Percentiles rank a stretch among this genome's conserved stretches.
These are phyloP conservation scores for Bucorvus abyssinicus DNA, from an alignment of 2,797 vertebrate species.

Conservation along the genomic window DNA sequence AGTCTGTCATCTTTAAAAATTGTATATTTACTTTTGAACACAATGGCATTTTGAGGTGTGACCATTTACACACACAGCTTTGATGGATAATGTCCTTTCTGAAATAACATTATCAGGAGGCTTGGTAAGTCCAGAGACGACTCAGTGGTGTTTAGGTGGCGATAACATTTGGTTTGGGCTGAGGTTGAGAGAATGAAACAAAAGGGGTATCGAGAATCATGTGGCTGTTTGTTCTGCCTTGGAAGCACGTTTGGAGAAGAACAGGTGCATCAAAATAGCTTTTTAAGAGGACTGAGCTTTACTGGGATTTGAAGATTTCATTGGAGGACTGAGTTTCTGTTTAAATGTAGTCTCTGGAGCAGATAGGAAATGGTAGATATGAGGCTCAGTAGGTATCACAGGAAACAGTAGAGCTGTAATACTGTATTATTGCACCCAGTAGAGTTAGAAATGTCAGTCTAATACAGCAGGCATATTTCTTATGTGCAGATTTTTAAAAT, in stretches of 20 bases:
- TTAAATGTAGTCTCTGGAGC: background rate
- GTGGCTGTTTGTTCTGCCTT: background rate
- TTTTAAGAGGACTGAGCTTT: background rate
- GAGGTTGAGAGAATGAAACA: background rate
- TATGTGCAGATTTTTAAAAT: background rate
- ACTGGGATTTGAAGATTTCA: background rate
- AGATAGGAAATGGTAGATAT: background rate
- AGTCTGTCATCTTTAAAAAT: background rate
- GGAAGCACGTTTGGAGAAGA: background rate
- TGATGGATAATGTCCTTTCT: background rate
- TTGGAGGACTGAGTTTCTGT: background rate
- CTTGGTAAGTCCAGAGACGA: background rate
- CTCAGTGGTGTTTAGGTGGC: background rate
- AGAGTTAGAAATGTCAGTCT: slow-evolving; percentile 1
- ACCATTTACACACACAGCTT: background rate
- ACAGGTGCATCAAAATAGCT: background rate
- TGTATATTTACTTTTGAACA: background rate
- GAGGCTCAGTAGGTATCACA: background rate
- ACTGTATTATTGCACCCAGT: background rate
- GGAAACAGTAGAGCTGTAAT: slow-evolving; percentile 10
- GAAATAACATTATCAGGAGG: background rate
- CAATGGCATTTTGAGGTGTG: background rate
- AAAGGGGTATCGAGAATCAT: background rate
- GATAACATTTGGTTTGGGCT: background rate
- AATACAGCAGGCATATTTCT: background rate